Base-by-base conservation (phyloP, 2,888 invertebrate genomes). In the Netelia melanura region DNA sequence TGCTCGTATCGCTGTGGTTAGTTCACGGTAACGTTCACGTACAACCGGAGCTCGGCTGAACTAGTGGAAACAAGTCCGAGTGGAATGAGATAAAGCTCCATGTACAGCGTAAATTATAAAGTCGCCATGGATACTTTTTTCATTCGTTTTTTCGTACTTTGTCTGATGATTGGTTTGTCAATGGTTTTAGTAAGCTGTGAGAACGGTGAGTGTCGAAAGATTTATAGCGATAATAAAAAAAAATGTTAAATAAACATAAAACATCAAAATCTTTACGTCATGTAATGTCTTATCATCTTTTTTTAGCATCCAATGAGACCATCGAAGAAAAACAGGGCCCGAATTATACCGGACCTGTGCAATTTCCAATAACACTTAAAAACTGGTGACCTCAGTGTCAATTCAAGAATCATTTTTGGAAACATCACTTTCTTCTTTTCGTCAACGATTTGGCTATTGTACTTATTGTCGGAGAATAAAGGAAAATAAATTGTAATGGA, bases 101-200 rank as follows among this genome's bases (percentile, higher is more conserved):
- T 44, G 30, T 30, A 30, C 6, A 2, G 61, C 58, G 21, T 44
- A 8, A 52, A 14, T 0, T 30, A 30, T 30, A 61, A 72, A 72
- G 44, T n/a, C 23, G 14, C 23, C 48, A 62, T 48, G 62, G 25
- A 48, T n/a, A 23, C 62, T 44, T 48, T 30, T 17, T 48, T 48
- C 8, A 74, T 30, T 17, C 48, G 25, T 25, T 74, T 74, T 44
- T 74, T 74, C 25, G 25, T 74, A 30, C 56, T 48, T 25, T 62
- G 56, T 74, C 48, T 74, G 61, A n/a, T 23, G 2, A 74, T 74
- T n/a, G 48, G 3, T 30, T n/a, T 74, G 25, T 44, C 21, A 48
- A n/a, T 14, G 5, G 10, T 48, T 25, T 30, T 48, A 30, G 14
- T 17, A 2, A 9, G 10, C 11, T 48, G 44, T 48, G n/a, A 17